phyloP scores from a whole-genome alignment of 2,888 invertebrate species.

The Drosophila mimica region DNA sequence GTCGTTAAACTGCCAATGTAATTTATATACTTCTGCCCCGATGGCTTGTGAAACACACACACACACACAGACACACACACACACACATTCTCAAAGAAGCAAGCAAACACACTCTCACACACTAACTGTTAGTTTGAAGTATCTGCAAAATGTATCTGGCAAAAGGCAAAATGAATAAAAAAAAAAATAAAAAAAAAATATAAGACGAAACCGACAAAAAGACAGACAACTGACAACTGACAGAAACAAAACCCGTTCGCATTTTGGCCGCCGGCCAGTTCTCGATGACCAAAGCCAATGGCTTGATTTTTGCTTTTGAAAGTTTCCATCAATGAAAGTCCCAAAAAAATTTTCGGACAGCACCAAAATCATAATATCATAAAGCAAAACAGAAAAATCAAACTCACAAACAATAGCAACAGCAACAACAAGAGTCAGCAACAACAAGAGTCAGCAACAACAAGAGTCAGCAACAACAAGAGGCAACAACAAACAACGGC shows the following conservation, averaged over 20 bases:
- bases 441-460: neutral
- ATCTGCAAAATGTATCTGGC: constrained; percentile 57
- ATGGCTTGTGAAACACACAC: constrained; percentile 53
- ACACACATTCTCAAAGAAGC: neutral
- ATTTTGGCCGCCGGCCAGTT: constrained; percentile 57
- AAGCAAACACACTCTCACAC: neutral
- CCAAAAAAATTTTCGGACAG: constrained; percentile 23
- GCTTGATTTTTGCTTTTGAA: constrained; percentile 60
- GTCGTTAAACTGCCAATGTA: constrained; percentile 73
- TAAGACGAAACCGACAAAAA: constrained; percentile 13
- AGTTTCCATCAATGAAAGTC: constrained; percentile 80
- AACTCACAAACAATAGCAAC: constrained; percentile 28
- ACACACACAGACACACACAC: constrained; percentile 11
- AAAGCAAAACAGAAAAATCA: constrained; percentile 24
- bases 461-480: neutral
- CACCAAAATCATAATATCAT: constrained; percentile 39
- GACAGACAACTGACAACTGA: constrained; percentile 19
- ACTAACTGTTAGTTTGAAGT: constrained; percentile 59
- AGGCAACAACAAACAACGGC: constrained; percentile 4
- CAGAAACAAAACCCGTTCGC: constrained; percentile 60
- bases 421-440: constrained; percentile 3
- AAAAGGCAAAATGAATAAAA: constrained; percentile 27
- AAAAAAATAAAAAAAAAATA: constrained; percentile 8
- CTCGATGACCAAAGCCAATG: constrained; percentile 56
- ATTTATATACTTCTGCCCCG: constrained; percentile 69